Base-by-base conservation (phyloP, 2,113 vertebrate species). In the Misgurnus anguillicaudatus region DNA sequence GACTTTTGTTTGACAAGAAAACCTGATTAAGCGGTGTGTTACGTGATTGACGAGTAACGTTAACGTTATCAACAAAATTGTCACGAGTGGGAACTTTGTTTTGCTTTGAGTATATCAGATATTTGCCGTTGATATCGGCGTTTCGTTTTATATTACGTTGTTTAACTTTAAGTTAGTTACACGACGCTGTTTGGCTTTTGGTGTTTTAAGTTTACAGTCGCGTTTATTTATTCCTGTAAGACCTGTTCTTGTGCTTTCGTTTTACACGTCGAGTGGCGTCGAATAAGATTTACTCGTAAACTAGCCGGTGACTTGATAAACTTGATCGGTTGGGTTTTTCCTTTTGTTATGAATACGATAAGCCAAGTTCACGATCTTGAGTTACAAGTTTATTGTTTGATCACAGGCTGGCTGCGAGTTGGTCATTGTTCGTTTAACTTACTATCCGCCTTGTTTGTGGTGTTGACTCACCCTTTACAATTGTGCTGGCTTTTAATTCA, bases 331-430 rank as follows among this genome's bases (percentile, higher is more conserved):
- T 70, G 9, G 3, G 39, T 9, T 58, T 45, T 5, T 68, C 58
- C 42, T 19, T 66, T 60, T 71, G 24, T 68, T 51, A 41, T 3
- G 21, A 10, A 13, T 17, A 39, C 38, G 55, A 74, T 61, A 74
- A 83, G 45, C 67, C 78, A 80, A 84, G 69, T 80, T 81, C 79
- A 81, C 14, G 63, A 78, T 60, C 55, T 62, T 39, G 55, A 16
- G 64, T 73, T 73, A 82, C n/a, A 83, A 87, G 84, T 89, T 89
- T 90, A 91, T 92, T 91, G 92, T 91, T 89, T 85, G 51, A 75
- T 45, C 51, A 82, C 82, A 80, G 86, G 89, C 88, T 90, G 90
- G 89, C 90, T 89, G 88, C 87, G 82, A 82, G 72, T 85, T 81
- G 31, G 84, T 86, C 87, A 91, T 93, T 92, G 92, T 93, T 90